Evolutionary conservation across 2,113 vertebrate species (phyloP).

Genomic region (Anser brachyrhynchus): DNA sequence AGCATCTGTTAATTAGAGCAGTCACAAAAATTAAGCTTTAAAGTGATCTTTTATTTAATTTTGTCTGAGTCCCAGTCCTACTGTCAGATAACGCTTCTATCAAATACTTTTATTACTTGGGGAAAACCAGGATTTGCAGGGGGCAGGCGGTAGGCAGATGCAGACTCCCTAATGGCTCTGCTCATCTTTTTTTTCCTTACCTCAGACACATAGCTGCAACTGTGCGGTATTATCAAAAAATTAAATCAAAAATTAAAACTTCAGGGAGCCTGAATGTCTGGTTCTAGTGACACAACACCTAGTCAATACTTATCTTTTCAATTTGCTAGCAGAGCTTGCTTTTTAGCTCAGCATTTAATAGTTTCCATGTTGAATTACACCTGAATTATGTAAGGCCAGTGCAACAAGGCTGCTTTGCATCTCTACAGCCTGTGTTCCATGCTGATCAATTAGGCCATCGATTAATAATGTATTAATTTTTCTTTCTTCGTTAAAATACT

Average conservation of each 20-base stretch:
- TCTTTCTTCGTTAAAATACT: not conserved
- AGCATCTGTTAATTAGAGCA: slow-evolving; percentile 36
- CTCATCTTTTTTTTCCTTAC: slow-evolving; percentile 47
- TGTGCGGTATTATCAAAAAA: slow-evolving; percentile 75
- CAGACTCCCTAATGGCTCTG: slow-evolving; percentile 34
- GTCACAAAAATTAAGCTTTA: not conserved
- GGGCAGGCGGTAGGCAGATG: not conserved
- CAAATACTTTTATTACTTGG: not conserved
- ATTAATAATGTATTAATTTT: not conserved
- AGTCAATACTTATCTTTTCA: slow-evolving; percentile 63
- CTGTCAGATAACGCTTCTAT: slow-evolving; percentile 30
- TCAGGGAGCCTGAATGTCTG: slow-evolving; percentile 76
- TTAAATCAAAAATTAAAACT: slow-evolving; percentile 82
- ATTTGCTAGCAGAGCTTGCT: slow-evolving; percentile 39
- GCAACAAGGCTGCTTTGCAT: not conserved
- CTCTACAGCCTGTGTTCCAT: not conserved
- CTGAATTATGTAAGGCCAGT: not conserved
- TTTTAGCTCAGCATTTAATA: slow-evolving; percentile 38
- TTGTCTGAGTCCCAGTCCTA: not conserved
- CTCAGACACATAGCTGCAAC: slow-evolving; percentile 61
- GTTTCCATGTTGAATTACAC: slow-evolving; percentile 32
- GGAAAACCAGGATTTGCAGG: slow-evolving; percentile 26
- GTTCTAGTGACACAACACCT: slow-evolving; percentile 66
- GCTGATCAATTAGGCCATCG: not conserved
- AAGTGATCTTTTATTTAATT: slow-evolving; percentile 36